Evolutionary conservation across 2,888 invertebrate genomes (phyloP).

Genomic region (Tetanocera ferruginea): DNA sequence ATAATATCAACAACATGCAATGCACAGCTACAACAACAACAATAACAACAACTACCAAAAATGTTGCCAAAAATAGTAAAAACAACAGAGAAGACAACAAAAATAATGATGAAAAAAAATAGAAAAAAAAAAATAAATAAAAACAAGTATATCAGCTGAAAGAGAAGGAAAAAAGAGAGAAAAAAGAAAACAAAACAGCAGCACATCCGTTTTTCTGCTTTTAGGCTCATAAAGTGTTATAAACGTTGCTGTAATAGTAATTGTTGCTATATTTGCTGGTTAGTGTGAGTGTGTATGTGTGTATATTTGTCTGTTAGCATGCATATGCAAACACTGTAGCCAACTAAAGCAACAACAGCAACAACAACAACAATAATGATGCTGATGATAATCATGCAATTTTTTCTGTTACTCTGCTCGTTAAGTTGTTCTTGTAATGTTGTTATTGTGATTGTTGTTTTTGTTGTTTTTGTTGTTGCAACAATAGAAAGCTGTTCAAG

Average conservation of each 20-base stretch:
- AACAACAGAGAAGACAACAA: conserved; percentile 6
- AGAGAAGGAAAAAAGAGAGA: too few relatives aligned
- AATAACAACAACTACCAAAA: neutral
- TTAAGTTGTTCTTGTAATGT: too few relatives aligned
- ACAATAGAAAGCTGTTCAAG: conserved; percentile 24
- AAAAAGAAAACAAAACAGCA: neutral
- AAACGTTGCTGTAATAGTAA: neutral
- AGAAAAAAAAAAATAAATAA: neutral
- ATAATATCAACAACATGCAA: neutral
- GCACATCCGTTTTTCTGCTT: conserved; percentile 28
- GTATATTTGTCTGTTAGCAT: neutral
- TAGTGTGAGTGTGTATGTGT: neutral
- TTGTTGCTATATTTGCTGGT: neutral
- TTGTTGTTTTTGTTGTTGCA: neutral
- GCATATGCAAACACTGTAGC: neutral
- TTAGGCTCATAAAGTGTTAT: conserved; percentile 25
- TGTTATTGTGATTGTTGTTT: neutral
- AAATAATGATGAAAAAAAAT: conserved; percentile 1
- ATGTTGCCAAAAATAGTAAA: neutral
- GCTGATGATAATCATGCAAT: conserved; percentile 21
- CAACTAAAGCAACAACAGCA: conserved; percentile 19
- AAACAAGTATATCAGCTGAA: conserved; percentile 3
- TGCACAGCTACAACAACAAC: conserved; percentile 3
- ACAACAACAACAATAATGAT: neutral
- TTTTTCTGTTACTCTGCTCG: neutral